These are phyloP conservation scores for Sebastes oblongus DNA, from an alignment of 2,797 vertebrate genomes.

Conservation along the genomic window DNA sequence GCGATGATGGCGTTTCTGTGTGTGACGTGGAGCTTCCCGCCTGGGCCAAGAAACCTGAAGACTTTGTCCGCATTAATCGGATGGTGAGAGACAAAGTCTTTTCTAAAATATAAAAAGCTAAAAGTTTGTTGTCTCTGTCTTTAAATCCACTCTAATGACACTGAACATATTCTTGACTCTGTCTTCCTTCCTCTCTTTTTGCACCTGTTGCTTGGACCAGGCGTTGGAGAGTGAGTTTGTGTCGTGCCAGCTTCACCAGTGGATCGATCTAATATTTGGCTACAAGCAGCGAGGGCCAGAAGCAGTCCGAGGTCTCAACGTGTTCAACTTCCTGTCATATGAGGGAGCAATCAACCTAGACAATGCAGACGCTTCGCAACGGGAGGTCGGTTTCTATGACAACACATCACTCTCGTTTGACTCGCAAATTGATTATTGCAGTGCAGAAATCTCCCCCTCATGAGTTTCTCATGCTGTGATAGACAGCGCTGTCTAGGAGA, in stretches of 20 bases:
- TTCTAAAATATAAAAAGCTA: not conserved
- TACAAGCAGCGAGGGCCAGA: slow-evolving; percentile 98
- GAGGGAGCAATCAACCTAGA: slow-evolving; percentile 95
- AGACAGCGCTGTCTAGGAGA: not conserved
- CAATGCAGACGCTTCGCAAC: slow-evolving; percentile 88
- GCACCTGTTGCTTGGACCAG: slow-evolving; percentile 65
- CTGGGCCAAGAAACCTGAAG: slow-evolving; percentile 98
- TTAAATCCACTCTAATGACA: not conserved
- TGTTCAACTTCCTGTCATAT: slow-evolving; percentile 95
- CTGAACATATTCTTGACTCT: not conserved
- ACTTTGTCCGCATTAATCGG: slow-evolving; percentile 98
- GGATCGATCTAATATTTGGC: slow-evolving; percentile 98
- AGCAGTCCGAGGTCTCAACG: slow-evolving; percentile 93
- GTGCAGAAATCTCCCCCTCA: not conserved
- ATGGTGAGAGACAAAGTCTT: slow-evolving; percentile 85
- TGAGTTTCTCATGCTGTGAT: not conserved
- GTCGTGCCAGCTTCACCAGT: slow-evolving; percentile 92
- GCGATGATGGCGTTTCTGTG: slow-evolving; percentile 89
- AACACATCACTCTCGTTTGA: not conserved
- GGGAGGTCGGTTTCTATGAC: slow-evolving; percentile 86
- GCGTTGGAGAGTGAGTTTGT: slow-evolving; percentile 98
- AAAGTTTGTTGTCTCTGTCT: too few relatives aligned
- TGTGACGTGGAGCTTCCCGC: slow-evolving; percentile 94
- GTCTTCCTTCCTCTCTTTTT: not conserved
- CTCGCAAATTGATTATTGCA: not conserved